Evolutionary conservation across 1,140 invertebrate genomes (phyloP), one percentile per base, ranked within the genome.

Genomic region (Eciton burchellii): DNA sequence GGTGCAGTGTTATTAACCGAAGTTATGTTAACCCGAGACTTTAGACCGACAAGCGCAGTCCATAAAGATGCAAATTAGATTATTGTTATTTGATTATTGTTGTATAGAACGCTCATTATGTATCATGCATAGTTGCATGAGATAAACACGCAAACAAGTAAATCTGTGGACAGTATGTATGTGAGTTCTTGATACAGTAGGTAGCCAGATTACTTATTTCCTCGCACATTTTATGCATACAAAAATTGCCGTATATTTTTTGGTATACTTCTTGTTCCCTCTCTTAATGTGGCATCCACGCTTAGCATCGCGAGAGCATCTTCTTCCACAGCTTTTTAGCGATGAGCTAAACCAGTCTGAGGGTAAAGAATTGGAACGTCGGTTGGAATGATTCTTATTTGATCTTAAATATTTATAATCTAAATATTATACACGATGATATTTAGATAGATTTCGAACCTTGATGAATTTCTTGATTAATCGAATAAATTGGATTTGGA

Each of bases 291-390:
- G 21, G 49, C 29, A 77, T 77, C n/a, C 47, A 54, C 4, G 74
- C 35, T 70, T 57, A 26, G 45, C 41, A 57, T 56, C 16, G 52
- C 24, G 16, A 56, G 49, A 70, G 24, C n/a, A 5, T 21, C 3
- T 43, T 21, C 3, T 43, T 72, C 11, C 5, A 52, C 63, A 70
- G 24, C 62, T 74, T 41, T 77, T 82, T 65, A 43, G 41, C 63
- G 49, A 63, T 76, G 66, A 5, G 47, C 85, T 71, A 45, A 24
- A 24, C 47, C 66, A 83, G 29, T 56, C 77, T 82, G 77, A 84
- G 66, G 85, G 86, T 84, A 84, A 88, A 88, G 85, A 88, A 79
- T 82, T 84, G 54, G 65, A 12, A 77, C 19, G 8, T 45, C 12
- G 4, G 26, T 52, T 62, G 19, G 54, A 11, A 49, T 9, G 26